Conservation (phyloP, 2,113 vertebrate species). For the Mus pahari region DNA sequence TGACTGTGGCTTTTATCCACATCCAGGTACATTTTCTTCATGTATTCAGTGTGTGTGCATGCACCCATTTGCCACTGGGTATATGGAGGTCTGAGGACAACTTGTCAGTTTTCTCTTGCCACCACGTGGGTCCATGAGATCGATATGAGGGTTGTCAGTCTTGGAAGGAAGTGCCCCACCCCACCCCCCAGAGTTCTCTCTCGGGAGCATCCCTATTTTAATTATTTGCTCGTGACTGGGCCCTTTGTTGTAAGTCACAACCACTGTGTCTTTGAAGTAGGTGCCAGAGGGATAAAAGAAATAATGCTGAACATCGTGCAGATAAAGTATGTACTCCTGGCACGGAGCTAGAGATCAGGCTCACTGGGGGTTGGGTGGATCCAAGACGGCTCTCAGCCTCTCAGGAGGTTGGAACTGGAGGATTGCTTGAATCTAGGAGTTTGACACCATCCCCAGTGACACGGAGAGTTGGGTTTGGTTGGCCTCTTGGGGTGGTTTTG, state of each 20-base stretch:
- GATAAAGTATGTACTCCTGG: background rate
- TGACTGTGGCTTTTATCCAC: background rate
- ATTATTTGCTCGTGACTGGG: background rate
- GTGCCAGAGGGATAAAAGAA: background rate
- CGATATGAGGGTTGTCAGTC: background rate
- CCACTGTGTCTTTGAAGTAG: background rate
- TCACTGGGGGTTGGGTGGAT: background rate
- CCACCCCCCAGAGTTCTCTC: background rate
- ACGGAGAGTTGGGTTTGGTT: background rate
- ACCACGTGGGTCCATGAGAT: background rate
- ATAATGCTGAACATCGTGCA: background rate
- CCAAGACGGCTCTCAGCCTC: background rate
- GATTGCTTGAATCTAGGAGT: background rate
- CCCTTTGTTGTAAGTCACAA: slow-evolving; percentile 27
- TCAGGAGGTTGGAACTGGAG: background rate
- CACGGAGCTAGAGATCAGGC: background rate
- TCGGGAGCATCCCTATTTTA: background rate
- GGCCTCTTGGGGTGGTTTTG: background rate
- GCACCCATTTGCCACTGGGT: background rate
- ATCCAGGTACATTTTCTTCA: background rate
- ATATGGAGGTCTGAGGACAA: background rate
- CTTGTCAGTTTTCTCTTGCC: background rate
- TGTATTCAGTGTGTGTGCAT: background rate
- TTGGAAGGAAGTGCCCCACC: background rate
- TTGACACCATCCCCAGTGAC: background rate